These are phyloP conservation scores for Xiphophorus maculatus DNA, from an alignment of 2,113 vertebrate species.

Conservation along the genomic window DNA sequence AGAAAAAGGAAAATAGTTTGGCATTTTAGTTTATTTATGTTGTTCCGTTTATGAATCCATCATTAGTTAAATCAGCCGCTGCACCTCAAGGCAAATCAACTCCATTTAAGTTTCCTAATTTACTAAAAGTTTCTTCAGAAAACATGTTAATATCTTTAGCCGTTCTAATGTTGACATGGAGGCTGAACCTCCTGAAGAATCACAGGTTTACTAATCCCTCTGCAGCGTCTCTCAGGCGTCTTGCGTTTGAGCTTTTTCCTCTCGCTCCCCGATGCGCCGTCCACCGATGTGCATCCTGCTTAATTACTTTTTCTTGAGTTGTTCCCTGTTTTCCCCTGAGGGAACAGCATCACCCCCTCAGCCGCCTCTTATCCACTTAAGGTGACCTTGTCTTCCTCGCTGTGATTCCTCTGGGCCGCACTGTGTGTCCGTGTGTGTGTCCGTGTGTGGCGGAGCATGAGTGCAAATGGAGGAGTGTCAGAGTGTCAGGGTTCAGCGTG, in stretches of 20 bases:
- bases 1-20: no score
- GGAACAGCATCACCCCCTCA: constrained; percentile 21
- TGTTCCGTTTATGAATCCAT: no score
- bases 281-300: constrained; percentile 68
- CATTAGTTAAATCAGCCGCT: no score
- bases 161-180: neutral
- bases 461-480: constrained; percentile 34
- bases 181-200: neutral
- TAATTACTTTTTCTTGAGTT: constrained; percentile 74
- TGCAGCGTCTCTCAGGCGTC: constrained; percentile 27
- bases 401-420: constrained; percentile 49
- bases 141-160: no score
- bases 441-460: constrained; percentile 10
- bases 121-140: no score
- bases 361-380: constrained; percentile 55
- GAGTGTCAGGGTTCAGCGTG: constrained; percentile 15
- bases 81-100: no score
- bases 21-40: no score
- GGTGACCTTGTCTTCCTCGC: constrained; percentile 65
- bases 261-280: constrained; percentile 42
- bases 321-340: constrained; percentile 49
- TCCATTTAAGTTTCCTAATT: no score
- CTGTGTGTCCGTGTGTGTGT: neutral
- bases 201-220: neutral
- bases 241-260: constrained; percentile 41